A percentile compares a stretch with the other conserved stretches of the same genome.
phyloP scores from a whole-genome alignment of 2,113 vertebrate genomes.

The Galeopterus variegatus region DNA sequence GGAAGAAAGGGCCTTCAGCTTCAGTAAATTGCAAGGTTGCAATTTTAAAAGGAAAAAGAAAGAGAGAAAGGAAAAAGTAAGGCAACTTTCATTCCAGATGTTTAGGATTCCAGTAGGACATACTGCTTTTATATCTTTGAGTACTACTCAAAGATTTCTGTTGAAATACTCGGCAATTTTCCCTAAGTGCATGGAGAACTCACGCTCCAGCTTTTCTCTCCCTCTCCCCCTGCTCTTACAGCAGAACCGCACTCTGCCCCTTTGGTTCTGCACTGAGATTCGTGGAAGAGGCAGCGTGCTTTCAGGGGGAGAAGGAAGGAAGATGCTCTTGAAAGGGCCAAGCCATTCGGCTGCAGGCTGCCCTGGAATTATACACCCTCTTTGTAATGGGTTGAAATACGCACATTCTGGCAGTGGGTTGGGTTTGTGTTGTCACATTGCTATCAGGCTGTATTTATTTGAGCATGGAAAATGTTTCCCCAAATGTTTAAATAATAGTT shows the following conservation, averaged over 20 bases:
- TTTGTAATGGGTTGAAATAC: constrained; percentile 69
- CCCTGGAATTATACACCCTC: neutral
- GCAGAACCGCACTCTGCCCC: neutral
- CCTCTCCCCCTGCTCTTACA: neutral
- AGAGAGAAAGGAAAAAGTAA: neutral
- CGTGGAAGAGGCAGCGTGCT: constrained; percentile 60
- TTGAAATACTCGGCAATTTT: neutral
- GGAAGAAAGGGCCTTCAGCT: neutral
- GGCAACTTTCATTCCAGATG: neutral
- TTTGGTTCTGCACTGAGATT: neutral
- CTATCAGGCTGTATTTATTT: constrained; percentile 72
- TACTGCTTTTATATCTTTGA: constrained; percentile 25
- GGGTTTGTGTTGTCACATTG: constrained; percentile 40
- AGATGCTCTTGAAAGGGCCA: constrained; percentile 29
- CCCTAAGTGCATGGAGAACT: neutral
- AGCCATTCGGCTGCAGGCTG: neutral
- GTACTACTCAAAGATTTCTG: neutral
- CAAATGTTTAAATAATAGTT: neutral
- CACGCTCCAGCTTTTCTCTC: too few species aligned
- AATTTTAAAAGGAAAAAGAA: neutral
- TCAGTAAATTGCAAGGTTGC: neutral
- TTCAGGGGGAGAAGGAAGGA: constrained; percentile 51
- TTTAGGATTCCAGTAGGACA: neutral
- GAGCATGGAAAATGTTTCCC: constrained; percentile 72
- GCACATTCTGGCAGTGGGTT: constrained; percentile 67